A percentile compares a stretch with the other conserved stretches of the same genome.
Evolutionary conservation across 2,113 vertebrate species (phyloP).

Genomic region (Cavia porcellus): DNA sequence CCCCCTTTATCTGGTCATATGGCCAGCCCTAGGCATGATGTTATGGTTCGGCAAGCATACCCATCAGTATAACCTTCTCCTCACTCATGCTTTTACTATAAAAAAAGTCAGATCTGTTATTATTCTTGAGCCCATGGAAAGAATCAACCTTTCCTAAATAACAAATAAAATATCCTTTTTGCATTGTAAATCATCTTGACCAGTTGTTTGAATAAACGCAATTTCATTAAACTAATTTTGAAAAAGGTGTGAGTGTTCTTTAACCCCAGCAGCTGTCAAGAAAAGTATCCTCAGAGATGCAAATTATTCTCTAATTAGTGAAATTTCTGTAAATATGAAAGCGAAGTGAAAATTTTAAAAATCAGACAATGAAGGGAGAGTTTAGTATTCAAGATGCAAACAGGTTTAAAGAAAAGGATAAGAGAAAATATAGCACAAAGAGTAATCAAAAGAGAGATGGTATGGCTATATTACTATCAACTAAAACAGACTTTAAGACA

Average conservation of each 20-base stretch:
- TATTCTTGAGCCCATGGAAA: neutral
- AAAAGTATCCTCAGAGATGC: neutral
- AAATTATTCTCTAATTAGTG: constrained; percentile 32
- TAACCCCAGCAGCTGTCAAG: neutral
- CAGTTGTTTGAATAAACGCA: constrained; percentile 27
- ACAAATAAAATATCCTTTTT: neutral
- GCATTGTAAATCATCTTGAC: neutral
- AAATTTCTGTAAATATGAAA: neutral
- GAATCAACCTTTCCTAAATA: neutral
- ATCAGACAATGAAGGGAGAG: neutral
- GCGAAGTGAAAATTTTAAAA: neutral
- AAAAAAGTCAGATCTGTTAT: neutral
- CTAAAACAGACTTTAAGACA: neutral
- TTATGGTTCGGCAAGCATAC: neutral
- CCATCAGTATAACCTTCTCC: neutral
- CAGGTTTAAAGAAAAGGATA: neutral
- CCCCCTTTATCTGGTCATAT: neutral
- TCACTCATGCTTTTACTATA: neutral
- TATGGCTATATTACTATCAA: neutral
- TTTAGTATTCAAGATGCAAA: neutral
- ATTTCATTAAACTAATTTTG: constrained; percentile 41
- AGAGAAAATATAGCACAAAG: neutral
- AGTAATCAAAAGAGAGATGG: neutral
- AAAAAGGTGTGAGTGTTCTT: neutral
- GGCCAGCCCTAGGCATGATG: neutral